phyloP scores from a whole-genome alignment of 1,140 invertebrate species.

The Teleogryllus occipitalis region DNA sequence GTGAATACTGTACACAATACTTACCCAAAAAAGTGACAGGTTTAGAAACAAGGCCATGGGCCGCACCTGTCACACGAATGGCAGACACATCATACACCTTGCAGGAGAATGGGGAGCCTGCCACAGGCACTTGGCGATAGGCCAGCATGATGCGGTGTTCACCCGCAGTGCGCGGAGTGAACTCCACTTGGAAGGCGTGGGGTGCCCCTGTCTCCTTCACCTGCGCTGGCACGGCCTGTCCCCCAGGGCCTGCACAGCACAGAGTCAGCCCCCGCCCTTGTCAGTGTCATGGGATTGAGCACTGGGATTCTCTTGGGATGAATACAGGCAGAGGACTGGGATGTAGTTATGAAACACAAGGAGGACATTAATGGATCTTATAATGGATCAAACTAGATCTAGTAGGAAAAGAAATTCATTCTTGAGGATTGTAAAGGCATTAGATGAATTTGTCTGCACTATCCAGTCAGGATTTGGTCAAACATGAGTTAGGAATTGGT shows the following conservation, averaged over 20 bases:
- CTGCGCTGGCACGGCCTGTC: slow-evolving; percentile 77
- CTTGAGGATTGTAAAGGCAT: no score
- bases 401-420: no score
- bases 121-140: slow-evolving; percentile 65
- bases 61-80: slow-evolving; percentile 88
- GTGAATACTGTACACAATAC: slow-evolving; percentile 22
- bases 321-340: no score
- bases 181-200: slow-evolving; percentile 71
- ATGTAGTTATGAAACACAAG: no score
- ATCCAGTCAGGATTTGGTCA: no score
- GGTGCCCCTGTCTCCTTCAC: slow-evolving; percentile 61
- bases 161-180: slow-evolving; percentile 75
- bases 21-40: slow-evolving; percentile 90
- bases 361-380: no score
- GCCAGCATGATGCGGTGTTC: slow-evolving; percentile 84
- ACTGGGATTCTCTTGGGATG: no score
- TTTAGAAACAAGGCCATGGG: slow-evolving; percentile 82
- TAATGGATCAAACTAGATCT: no score
- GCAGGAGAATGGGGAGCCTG: slow-evolving; percentile 82
- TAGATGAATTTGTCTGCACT: no score
- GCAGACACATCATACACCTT: slow-evolving; percentile 93
- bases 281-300: background rate
- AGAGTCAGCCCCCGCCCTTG: background rate
- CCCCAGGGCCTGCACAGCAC: slow-evolving; percentile 61
- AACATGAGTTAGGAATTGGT: background rate